Percentiles rank a stretch among this genome's conserved stretches.
These are phyloP conservation scores for Pseudomugil gertrudae DNA, from an alignment of 2,797 vertebrate genomes.

Conservation along the genomic window DNA sequence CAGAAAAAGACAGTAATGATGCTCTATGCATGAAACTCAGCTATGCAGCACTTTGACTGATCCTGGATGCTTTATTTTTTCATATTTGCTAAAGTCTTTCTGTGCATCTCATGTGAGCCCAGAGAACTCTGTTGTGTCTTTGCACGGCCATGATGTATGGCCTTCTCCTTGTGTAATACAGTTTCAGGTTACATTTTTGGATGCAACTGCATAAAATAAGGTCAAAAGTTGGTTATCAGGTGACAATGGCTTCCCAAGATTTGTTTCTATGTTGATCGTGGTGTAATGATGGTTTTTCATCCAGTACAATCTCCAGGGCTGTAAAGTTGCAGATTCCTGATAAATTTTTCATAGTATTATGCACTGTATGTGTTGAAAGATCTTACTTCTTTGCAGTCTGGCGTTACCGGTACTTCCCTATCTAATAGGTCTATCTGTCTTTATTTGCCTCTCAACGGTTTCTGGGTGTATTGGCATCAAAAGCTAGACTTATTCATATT, in stretches of 20 bases:
- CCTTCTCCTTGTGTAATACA: background rate
- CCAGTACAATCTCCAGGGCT: no score
- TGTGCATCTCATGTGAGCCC: background rate
- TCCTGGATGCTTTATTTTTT: no score
- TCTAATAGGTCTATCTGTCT: background rate
- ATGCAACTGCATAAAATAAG: background rate
- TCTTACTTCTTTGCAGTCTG: background rate
- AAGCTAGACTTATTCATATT: background rate
- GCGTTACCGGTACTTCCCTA: background rate
- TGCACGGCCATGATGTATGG: background rate
- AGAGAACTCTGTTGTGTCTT: background rate
- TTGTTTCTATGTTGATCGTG: no score
- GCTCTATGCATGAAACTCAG: no score
- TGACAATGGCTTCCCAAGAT: background rate
- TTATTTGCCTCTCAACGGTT: background rate
- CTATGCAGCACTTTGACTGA: no score
- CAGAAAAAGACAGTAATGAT: no score
- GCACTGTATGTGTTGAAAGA: background rate
- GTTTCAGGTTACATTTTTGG: background rate
- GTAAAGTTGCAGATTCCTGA: no score
- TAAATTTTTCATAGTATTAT: no score
- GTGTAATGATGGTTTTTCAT: no score
- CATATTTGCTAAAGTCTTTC: background rate
- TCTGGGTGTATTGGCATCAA: background rate
- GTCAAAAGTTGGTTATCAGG: background rate